Percentiles rank a stretch among this genome's conserved stretches.
Evolutionary conservation across 2,888 invertebrate genomes (phyloP).

Genomic region (Pelosia muscerda): DNA sequence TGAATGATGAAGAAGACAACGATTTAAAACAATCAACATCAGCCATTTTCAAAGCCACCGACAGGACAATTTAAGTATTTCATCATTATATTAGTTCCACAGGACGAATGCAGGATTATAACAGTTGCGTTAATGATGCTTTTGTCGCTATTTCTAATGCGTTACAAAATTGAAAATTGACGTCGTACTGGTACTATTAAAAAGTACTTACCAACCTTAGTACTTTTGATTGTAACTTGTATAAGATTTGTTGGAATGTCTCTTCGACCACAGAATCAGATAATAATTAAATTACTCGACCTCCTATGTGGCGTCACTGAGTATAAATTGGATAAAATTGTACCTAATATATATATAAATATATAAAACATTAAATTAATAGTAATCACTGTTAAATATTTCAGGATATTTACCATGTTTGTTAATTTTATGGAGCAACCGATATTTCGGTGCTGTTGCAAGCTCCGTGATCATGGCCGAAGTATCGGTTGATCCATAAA

Average conservation of each 20-base stretch:
- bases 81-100: constrained; percentile 41
- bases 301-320: no score
- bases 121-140: constrained; percentile 28
- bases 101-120: constrained; percentile 20
- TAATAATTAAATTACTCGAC: no score
- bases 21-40: neutral
- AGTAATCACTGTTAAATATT: no score
- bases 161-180: constrained; percentile 39
- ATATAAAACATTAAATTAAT: no score
- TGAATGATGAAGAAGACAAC: no score
- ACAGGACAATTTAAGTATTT: neutral
- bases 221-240: neutral
- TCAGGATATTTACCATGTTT: no score
- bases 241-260: neutral
- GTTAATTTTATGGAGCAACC: no score
- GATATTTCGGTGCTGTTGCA: no score
- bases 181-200: neutral
- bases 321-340: no score
- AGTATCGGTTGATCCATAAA: no score
- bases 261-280: neutral
- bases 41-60: neutral
- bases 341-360: no score
- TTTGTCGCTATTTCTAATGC: constrained; percentile 43
- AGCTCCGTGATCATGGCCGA: no score
- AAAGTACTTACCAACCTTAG: neutral